Evolutionary conservation across 2,888 invertebrate species (phyloP).

Genomic region (Eupeodes luniger): DNA sequence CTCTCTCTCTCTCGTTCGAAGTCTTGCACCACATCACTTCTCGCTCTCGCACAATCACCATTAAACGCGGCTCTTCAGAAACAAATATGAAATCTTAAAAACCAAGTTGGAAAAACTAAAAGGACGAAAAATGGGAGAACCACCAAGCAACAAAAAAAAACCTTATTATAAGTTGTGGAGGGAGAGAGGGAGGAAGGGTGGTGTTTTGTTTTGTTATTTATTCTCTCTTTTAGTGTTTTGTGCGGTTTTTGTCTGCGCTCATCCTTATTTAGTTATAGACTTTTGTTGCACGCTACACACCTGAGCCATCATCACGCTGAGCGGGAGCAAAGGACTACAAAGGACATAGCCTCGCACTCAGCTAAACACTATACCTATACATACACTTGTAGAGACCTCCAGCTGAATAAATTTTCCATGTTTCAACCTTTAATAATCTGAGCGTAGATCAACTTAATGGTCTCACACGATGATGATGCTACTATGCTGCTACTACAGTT

Average conservation of each 20-base stretch:
- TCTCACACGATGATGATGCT: constrained; percentile 60
- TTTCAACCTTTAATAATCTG: constrained; percentile 76
- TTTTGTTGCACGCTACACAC: constrained; percentile 31
- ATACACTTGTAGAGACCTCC: constrained; percentile 30
- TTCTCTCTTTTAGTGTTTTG: constrained; percentile 23
- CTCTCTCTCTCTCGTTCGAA: too few species aligned
- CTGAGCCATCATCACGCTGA: constrained; percentile 43
- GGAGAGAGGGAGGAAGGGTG: not conserved
- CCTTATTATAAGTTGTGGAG: not conserved
- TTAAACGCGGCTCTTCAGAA: constrained; percentile 50
- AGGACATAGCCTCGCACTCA: constrained; percentile 30
- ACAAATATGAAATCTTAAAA: constrained; percentile 73
- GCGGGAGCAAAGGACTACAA: constrained; percentile 43
- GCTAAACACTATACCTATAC: not conserved
- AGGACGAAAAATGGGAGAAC: constrained; percentile 40
- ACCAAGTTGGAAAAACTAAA: constrained; percentile 54
- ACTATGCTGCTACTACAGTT: not conserved
- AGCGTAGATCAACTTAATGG: constrained; percentile 74
- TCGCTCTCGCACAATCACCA: not conserved
- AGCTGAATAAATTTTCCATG: constrained; percentile 70
- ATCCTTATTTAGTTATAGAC: constrained; percentile 21
- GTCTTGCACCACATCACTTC: not conserved
- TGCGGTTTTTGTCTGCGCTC: constrained; percentile 19
- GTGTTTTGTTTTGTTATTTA: constrained; percentile 63
- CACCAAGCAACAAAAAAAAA: constrained; percentile 1